Evolutionary conservation across 2,888 invertebrate genomes (phyloP).

Genomic region (Gandaritis pyraliata): DNA sequence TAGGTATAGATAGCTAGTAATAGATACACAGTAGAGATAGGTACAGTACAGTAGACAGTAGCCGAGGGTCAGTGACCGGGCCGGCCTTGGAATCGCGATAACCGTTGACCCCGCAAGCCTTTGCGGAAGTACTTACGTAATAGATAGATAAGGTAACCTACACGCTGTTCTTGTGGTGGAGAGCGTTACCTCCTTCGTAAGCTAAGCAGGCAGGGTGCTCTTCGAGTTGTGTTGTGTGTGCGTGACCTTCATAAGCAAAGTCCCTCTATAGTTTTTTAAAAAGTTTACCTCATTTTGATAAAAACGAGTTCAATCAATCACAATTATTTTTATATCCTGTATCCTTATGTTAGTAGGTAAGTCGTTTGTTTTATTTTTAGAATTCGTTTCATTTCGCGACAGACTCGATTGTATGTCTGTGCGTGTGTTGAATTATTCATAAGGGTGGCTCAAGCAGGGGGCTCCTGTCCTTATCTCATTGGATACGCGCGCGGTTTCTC

Average conservation of each 20-base stretch:
- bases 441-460: neutral
- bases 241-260: too few species aligned
- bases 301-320: slow-evolving; percentile 4
- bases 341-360: too few species aligned
- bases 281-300: neutral
- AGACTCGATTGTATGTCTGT: slow-evolving; percentile 12
- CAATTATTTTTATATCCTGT: neutral
- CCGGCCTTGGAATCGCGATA: slow-evolving; percentile 10
- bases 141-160: neutral
- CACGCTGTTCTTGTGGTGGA: too few species aligned
- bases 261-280: too few species aligned
- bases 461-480: neutral
- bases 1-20: too few species aligned
- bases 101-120: slow-evolving; percentile 21
- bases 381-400: slow-evolving; percentile 13
- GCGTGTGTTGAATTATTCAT: slow-evolving; percentile 32
- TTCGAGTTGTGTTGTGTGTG: too few species aligned
- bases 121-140: slow-evolving; percentile 8
- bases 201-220: too few species aligned
- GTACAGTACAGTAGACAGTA: too few species aligned
- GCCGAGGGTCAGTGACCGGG: slow-evolving; percentile 6
- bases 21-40: too few species aligned
- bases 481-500: slow-evolving; percentile 12
- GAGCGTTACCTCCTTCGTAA: too few species aligned
- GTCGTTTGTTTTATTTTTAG: neutral